Conservation (phyloP, 2,888 invertebrate species). For the Sarcophaga subvicina region DNA sequence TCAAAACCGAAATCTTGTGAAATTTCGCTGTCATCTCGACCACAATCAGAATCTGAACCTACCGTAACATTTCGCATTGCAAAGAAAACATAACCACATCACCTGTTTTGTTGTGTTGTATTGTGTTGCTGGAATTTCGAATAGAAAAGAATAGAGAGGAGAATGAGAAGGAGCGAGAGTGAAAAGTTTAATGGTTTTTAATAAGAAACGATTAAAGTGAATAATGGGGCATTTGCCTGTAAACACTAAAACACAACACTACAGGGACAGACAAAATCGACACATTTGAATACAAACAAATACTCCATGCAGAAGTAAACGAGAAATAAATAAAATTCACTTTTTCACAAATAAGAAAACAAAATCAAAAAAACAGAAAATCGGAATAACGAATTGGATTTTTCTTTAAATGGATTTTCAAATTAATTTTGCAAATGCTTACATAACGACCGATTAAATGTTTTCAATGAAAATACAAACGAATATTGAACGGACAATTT, state of each 20-base stretch:
- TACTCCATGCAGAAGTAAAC: neutral
- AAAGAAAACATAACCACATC: neutral
- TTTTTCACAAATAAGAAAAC: slow-evolving; percentile 9
- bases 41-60: neutral
- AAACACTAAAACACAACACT: slow-evolving; percentile 51
- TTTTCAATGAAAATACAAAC: slow-evolving; percentile 58
- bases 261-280: neutral
- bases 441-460: slow-evolving; percentile 61
- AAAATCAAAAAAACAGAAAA: neutral
- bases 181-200: slow-evolving; percentile 41
- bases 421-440: slow-evolving; percentile 61
- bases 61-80: neutral
- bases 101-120: neutral
- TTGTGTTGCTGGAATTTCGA: neutral
- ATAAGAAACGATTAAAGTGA: slow-evolving; percentile 53
- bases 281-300: slow-evolving; percentile 15
- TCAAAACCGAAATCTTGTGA: no score
- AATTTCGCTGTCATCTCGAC: neutral
- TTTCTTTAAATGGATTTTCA: slow-evolving; percentile 54
- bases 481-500: slow-evolving; percentile 46
- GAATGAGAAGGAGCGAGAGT: neutral
- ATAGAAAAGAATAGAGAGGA: neutral
- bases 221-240: slow-evolving; percentile 56
- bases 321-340: slow-evolving; percentile 28
- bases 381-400: neutral